Evolutionary conservation across 2,888 invertebrate genomes (phyloP), one percentile per base, ranked within the genome.

Genomic region (Apotomis turbidana): DNA sequence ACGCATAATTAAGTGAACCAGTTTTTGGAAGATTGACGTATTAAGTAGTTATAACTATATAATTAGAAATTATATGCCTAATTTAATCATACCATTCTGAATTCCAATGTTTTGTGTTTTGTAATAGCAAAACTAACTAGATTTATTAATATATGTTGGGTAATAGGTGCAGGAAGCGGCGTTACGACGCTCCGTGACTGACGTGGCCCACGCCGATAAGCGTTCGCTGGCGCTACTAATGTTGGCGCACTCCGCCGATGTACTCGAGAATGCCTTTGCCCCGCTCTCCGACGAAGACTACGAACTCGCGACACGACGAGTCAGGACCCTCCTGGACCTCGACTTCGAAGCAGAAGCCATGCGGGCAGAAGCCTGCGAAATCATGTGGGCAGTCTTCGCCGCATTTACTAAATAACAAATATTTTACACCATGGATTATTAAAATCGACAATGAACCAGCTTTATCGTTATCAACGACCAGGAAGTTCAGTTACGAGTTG

Each of bases 311-410:
- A 99, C 99, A 96, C 97, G 98, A 84, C 96, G 99, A 85, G 98
- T 99, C 64, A 95, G 99, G 79, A 97, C 98, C 82, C 95, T 99
- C 63, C 95, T 99, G 80, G 99, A 99, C 90, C 95, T 99, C 81
- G 99, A 99, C 93, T 98, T 98, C 90, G 99, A 99, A 90, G 96
- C 97, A 61, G 99, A 99, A 92, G 96, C 98, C 77, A 96, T 97
- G 92, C 98, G 99, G 91, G 95, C 97, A 61, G 97, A 97, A 87
- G 96, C 97, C 74, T 97, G 97, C 85, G 99, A 99, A 89, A 96
- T 99, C 81, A 97, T 99, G 94, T 99, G 99, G 99, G 99, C 99
- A 69, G 99, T 99, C 74, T 99, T 99, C 93, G 97, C 99, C 80
- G 98, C 99, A 75, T 99, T 99, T 94, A 98, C 97, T 84, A 99